Base-by-base conservation (phyloP, 2,888 invertebrate genomes). In the Tetragnatha montana region DNA sequence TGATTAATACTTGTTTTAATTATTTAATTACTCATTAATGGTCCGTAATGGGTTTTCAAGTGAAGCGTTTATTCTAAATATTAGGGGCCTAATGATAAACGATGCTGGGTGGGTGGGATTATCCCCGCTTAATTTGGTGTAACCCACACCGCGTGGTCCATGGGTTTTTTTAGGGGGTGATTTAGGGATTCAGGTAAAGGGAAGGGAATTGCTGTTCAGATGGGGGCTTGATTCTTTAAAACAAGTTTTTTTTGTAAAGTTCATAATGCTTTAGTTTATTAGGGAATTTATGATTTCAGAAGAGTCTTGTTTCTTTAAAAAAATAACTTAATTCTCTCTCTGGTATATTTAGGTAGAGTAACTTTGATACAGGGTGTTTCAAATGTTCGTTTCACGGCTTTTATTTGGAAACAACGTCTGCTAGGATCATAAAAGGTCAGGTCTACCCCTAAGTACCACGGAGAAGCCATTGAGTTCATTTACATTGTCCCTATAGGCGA, bases 1-100 rank as follows among this genome's bases (percentile, higher is more conserved):
- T 85, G 69, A 85, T 78, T 85, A 51, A 85, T 85, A 78, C 85
- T 8, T 50, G 51, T 78, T 21, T 80, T 80, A 80, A 73, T 86
- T 86, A 22, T 74, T 80, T 86, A 86, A 80, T 86, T 86, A 80
- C 47, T 35, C 47, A 80, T 86, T 86, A 86, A 86, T 80, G 79
- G 71, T 69, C 14, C 51, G 71, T 85, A 79, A 85, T 85, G 79
- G 19, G 73, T 71, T 71, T 73, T 71, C 79, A 79, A 85, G 79
- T 50, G 84, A 50, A 85, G 50, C 85, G 19, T 79, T 79, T 71
- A 70, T 60, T 78, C 22, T 49, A 22, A 75, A 68, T 84, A 76
- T 84, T 76, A 68, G 69, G 35, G 7, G 70, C 47, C 21, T 10
- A 22, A 83, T 75, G 82, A 84, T 70, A 84, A 84, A 84, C 19